Conservation (phyloP, 1,140 invertebrate genomes). For the Theocolax elegans region DNA sequence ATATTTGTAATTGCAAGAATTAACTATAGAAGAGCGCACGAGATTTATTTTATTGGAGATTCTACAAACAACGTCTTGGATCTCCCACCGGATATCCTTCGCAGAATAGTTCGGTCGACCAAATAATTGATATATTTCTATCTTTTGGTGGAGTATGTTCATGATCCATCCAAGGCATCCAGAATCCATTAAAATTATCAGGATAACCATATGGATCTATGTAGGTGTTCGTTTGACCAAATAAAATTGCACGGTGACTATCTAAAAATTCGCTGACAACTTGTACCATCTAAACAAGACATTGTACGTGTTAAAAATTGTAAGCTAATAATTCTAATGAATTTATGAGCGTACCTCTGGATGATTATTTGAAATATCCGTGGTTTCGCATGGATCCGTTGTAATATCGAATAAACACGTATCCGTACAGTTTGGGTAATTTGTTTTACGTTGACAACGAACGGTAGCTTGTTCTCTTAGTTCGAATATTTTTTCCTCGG, state of each 20-base stretch:
- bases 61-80: background rate
- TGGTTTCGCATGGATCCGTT: slow-evolving; percentile 23
- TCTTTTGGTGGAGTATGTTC: slow-evolving; percentile 12
- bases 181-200: slow-evolving; percentile 22
- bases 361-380: background rate
- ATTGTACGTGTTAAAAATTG: too few relatives aligned
- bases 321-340: too few relatives aligned
- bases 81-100: slow-evolving; percentile 18
- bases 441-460: background rate
- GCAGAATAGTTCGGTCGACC: background rate
- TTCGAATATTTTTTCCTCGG: background rate
- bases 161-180: slow-evolving; percentile 25
- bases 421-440: background rate
- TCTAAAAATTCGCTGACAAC: background rate
- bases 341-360: background rate
- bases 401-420: slow-evolving; percentile 15
- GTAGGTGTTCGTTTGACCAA: slow-evolving; percentile 17
- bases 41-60: background rate
- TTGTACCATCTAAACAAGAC: background rate
- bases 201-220: slow-evolving; percentile 18
- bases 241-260: background rate
- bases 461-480: slow-evolving; percentile 4
- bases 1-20: too few relatives aligned
- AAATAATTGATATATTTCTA: slow-evolving; percentile 6
- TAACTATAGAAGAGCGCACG: too few relatives aligned